Percentiles rank a stretch among this genome's conserved stretches.
phyloP scores from a whole-genome alignment of 2,113 vertebrate genomes.

The Ceuthmochares aereus region DNA sequence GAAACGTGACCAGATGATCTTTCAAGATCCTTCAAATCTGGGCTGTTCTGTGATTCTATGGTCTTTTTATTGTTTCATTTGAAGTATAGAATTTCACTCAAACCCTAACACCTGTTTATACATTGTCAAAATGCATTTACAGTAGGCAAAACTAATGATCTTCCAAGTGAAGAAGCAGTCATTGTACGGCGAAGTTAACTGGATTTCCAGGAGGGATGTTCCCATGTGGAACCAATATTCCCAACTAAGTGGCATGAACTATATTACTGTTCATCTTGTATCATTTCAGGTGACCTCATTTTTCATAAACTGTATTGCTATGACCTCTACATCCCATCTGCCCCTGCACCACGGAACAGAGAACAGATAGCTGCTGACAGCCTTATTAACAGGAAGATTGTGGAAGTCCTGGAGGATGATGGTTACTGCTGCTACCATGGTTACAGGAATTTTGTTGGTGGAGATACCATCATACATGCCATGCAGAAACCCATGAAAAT shows the following conservation, averaged over 20 bases:
- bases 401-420: neutral
- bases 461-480: neutral
- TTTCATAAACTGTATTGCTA: constrained; percentile 16
- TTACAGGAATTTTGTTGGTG: neutral
- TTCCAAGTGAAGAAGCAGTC: neutral
- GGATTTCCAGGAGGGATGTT: neutral
- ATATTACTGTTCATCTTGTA: neutral
- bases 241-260: neutral
- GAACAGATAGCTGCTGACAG: neutral
- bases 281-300: neutral
- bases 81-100: neutral
- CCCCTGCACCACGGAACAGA: neutral
- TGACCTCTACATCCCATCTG: constrained; percentile 7
- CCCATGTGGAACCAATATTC: neutral
- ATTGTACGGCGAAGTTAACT: neutral
- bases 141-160: neutral
- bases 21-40: neutral
- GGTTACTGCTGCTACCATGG: neutral
- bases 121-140: neutral
- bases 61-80: neutral
- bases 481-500: neutral
- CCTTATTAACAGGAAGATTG: neutral
- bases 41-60: neutral
- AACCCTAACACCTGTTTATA: neutral
- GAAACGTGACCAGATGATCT: neutral